Evolutionary conservation across 2,113 vertebrate species (phyloP), one percentile per base, ranked within the genome.

Genomic region (Nyctibius bracteatus): DNA sequence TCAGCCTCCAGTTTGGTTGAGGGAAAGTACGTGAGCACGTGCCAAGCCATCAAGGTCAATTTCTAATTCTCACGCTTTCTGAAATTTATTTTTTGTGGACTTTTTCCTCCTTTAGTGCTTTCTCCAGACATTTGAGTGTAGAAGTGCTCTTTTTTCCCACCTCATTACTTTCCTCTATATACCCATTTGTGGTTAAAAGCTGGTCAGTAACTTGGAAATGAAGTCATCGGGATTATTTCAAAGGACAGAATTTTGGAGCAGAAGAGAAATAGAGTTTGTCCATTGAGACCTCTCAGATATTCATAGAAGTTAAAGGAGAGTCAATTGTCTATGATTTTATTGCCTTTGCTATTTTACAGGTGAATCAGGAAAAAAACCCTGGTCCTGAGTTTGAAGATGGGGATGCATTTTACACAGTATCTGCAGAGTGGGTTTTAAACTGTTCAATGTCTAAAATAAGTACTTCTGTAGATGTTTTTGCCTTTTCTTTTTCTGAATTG

Each of bases 51-150:
- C 54, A 77, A 57, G 91, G 78, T 93, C 89, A 41, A 54, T 85
- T 58, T 91, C 63, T 88, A 86, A 78, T 91, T 84, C 72, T 94
- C 88, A 91, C 87, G 82, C 77, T 95, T 97, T 93, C 78, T 94
- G n/a, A 77, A 92, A 78, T 94, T 79, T 81, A 10, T 70, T 96
- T 97, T 97, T 70, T 59, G 62, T 89, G 66, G 57, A 74, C 17
- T 62, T 91, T 74, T 67, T 77, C 63, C 74, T 91, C 51, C 52
- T 44, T 54, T 43, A 39, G 55, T 54, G 35, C 81, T 93, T 94
- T 87, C 67, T 96, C 37, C 65, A 91, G 92, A 67, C 55, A 73
- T 84, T 49, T 82, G 68, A 74, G 33, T 63, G 39, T 72, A 65
- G 75, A 73, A 83, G 35, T 54, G 19, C 39, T 90, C 31, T 70